Evolutionary conservation across 2,797 vertebrate genomes (phyloP).

Genomic region (Emydoidea blandingii): DNA sequence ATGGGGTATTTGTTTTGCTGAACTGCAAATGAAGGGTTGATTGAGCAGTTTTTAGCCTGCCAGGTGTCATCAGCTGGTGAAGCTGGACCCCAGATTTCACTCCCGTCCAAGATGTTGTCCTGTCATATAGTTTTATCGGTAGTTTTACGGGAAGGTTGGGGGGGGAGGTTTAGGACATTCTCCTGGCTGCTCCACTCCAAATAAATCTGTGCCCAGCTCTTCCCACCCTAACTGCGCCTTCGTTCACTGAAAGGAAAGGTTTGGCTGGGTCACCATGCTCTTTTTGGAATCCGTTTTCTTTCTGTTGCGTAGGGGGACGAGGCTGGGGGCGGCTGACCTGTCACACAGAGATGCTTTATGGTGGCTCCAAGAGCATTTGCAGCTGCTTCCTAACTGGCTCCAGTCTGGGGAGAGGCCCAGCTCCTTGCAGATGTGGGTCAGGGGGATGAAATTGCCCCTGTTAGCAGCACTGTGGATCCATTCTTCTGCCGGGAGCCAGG

Average conservation of each 20-base stretch:
- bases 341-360: neutral
- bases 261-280: neutral
- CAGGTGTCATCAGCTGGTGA: neutral
- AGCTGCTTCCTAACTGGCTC: neutral
- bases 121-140: neutral
- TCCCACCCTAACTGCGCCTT: neutral
- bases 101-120: neutral
- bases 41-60: neutral
- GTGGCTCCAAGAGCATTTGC: neutral
- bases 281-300: neutral
- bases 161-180: neutral
- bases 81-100: neutral
- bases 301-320: neutral
- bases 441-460: neutral
- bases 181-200: neutral
- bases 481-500: neutral
- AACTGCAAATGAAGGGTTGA: neutral
- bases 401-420: neutral
- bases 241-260: neutral
- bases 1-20: neutral
- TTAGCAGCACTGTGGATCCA: neutral
- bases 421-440: neutral
- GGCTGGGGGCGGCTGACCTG: neutral
- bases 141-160: neutral
- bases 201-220: neutral